phyloP scores from a whole-genome alignment of 2,113 vertebrate genomes.

The Gorsachius goisagi region DNA sequence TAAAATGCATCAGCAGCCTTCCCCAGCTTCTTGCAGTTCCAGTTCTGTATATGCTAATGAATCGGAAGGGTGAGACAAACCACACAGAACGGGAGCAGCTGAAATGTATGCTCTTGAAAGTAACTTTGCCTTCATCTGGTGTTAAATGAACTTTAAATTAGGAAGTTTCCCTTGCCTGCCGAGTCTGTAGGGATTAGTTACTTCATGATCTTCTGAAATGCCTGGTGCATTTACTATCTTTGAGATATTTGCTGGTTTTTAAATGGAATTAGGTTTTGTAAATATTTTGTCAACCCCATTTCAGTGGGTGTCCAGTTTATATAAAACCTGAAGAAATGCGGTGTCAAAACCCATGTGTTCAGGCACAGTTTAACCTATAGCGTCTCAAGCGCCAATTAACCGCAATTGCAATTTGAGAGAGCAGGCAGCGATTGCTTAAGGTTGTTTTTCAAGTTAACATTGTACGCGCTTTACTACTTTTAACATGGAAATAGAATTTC shows the following conservation, averaged over 20 bases:
- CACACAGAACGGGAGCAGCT: not conserved
- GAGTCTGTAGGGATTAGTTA: not conserved
- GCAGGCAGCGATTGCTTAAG: not conserved
- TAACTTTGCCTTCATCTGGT: not conserved
- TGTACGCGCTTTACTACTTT: not conserved
- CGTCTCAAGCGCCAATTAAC: not conserved
- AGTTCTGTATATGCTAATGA: not conserved
- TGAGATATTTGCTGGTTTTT: conserved; percentile 26
- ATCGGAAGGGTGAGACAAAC: not conserved
- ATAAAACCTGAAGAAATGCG: not conserved
- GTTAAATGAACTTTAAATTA: not conserved
- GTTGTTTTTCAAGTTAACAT: not conserved
- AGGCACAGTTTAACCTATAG: not conserved
- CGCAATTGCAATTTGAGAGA: not conserved
- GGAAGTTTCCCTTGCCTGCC: not conserved
- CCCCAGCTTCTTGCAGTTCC: not conserved
- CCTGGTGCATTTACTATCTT: conserved; percentile 36
- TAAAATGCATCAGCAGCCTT: not conserved
- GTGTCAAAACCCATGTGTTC: not conserved
- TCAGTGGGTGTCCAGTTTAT: conserved; percentile 20
- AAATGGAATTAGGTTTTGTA: conserved; percentile 29
- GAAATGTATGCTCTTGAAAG: not conserved
- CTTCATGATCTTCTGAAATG: conserved; percentile 35
- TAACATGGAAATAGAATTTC: not conserved
- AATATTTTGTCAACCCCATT: conserved; percentile 26